Evolutionary conservation across 2,113 vertebrate genomes (phyloP).

Genomic region (Dasyprocta punctata): DNA sequence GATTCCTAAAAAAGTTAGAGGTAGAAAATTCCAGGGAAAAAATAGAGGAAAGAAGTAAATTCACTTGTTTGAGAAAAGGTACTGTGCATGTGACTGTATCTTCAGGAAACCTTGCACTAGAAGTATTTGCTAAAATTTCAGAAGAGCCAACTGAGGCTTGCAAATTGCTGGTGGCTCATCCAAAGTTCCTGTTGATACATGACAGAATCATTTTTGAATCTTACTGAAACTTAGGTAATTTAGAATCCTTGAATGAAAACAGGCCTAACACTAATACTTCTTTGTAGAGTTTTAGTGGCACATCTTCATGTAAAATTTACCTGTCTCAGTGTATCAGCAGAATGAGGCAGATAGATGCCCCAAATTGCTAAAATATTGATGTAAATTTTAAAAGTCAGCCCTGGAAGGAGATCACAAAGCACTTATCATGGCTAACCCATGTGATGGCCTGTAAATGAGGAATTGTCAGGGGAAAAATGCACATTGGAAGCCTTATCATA

Average conservation of each 20-base stretch:
- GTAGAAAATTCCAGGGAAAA: background rate
- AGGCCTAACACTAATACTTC: background rate
- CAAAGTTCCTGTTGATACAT: background rate
- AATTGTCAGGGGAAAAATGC: background rate
- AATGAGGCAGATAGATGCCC: background rate
- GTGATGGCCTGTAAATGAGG: background rate
- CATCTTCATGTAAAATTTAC: background rate
- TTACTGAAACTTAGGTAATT: background rate
- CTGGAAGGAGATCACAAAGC: background rate
- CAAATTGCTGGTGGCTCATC: background rate
- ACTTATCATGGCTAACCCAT: background rate
- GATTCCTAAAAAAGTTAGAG: background rate
- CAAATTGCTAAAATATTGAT: background rate
- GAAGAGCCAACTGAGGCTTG: background rate
- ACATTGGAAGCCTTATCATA: background rate
- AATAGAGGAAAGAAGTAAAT: background rate
- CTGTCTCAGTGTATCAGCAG: background rate
- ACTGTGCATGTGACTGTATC: background rate
- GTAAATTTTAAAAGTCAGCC: background rate
- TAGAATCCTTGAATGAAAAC: background rate
- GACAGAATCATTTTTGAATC: background rate
- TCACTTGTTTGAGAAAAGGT: background rate
- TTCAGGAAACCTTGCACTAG: background rate
- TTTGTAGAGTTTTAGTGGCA: background rate
- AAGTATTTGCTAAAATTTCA: background rate